Percentiles rank a stretch among this genome's conserved stretches.
These are phyloP conservation scores for Rhynchonema sp. DNA, from an alignment of 2,888 invertebrate species.

Conservation along the genomic window DNA sequence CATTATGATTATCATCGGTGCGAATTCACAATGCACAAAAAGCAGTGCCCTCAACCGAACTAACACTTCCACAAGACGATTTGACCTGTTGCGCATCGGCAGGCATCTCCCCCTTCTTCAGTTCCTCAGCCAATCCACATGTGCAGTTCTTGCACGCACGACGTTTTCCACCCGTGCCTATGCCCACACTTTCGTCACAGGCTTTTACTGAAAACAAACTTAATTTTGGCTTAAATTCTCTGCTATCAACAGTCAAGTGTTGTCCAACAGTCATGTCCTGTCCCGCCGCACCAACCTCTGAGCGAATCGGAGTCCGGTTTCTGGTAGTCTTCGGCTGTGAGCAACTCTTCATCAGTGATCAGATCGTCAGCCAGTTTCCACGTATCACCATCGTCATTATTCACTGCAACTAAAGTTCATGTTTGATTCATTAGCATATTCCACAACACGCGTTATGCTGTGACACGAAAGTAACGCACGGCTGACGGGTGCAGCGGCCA, in stretches of 20 bases:
- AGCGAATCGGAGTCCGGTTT: conserved; percentile 65
- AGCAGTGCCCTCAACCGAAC: conserved; percentile 29
- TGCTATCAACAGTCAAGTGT: too few species aligned
- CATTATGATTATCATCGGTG: too few species aligned
- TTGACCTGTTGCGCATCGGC: conserved; percentile 29
- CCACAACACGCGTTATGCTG: too few species aligned
- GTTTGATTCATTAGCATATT: too few species aligned
- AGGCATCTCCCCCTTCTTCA: conserved; percentile 41
- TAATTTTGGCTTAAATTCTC: neutral
- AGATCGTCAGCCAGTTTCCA: conserved; percentile 54
- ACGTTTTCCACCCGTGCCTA: conserved; percentile 43
- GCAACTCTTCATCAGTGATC: conserved; percentile 65
- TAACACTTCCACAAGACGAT: conserved; percentile 90
- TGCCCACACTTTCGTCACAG: conserved; percentile 4
- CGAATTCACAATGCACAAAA: too few species aligned
- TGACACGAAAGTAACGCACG: too few species aligned
- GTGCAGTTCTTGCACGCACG: conserved; percentile 94
- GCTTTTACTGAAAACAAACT: neutral
- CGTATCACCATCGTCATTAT: conserved; percentile 33
- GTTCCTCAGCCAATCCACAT: conserved; percentile 86
- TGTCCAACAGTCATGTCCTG: too few species aligned
- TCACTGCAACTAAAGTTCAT: too few species aligned
- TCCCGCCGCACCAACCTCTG: too few species aligned
- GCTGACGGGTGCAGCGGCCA: too few species aligned
- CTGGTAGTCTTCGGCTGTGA: conserved; percentile 69